A percentile compares a stretch with the other conserved stretches of the same genome.
Conservation (phyloP, 2,113 vertebrate genomes). For the Upupa epops region DNA sequence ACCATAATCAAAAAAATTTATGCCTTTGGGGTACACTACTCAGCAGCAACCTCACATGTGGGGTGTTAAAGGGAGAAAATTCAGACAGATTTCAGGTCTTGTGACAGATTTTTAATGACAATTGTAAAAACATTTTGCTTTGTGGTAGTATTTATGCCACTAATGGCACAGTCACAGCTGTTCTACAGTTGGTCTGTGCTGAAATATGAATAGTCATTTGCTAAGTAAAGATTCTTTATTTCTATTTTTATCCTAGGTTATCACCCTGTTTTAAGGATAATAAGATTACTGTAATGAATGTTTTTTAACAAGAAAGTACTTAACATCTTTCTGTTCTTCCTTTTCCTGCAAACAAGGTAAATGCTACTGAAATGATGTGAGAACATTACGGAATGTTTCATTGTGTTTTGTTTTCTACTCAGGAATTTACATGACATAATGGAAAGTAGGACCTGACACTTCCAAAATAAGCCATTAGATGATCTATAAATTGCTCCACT, state of each 20-base stretch:
- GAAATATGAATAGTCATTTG: constrained; percentile 13
- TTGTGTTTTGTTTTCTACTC: constrained; percentile 9
- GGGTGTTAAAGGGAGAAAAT: background rate
- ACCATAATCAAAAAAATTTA: background rate
- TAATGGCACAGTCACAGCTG: background rate
- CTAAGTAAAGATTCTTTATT: background rate
- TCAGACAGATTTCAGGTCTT: background rate
- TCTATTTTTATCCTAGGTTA: constrained; percentile 8
- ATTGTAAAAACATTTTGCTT: background rate
- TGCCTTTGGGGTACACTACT: background rate
- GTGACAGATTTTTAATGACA: background rate
- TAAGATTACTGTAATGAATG: background rate
- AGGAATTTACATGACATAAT: constrained; percentile 11
- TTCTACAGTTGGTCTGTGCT: background rate
- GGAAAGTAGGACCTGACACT: background rate
- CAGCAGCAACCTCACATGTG: background rate
- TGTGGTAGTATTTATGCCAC: background rate
- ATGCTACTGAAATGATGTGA: background rate
- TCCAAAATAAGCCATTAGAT: background rate
- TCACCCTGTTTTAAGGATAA: background rate
- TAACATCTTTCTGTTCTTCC: constrained; percentile 18
- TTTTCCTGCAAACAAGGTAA: constrained; percentile 1
- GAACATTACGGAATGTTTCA: constrained; percentile 23
- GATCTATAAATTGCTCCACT: constrained; percentile 3
- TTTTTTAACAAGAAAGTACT: background rate